Base-by-base conservation (phyloP, 2,888 invertebrate genomes). In the Lamellibrachia columna region DNA sequence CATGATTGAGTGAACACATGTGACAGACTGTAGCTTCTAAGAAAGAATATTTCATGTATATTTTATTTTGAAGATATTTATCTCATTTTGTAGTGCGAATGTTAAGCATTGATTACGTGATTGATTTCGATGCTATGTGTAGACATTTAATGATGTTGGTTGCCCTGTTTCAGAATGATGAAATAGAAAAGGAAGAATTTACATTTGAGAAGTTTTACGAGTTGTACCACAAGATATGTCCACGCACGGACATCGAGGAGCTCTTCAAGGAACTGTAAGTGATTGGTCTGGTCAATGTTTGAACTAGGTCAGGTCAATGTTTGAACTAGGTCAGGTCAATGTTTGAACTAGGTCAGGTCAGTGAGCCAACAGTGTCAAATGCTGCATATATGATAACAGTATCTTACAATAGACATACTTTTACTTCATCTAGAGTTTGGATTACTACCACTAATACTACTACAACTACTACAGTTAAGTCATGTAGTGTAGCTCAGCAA, bases 121-220 rank as follows among this genome's bases (percentile, higher is more conserved):
- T 52, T 91, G 40, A 40, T 22, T 15, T n/a, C 15, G 90, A 90
- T n/a, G n/a, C 15, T n/a, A 90, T 90, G 90, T 28, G 52, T 52
- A 6, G 53, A 52, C 91, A 91, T 28, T 11, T 52, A 28, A 28
- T 52, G 2, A 91, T 53, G 52, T 91, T 91, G 28, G 91, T 40
- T 91, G 91, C 11, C 28, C 15, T 52, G 91, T 91, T 52, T 91
- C 96, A 98, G 98, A 98, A 98, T 96, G 99, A 99, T 96, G 98
- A 98, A 90, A 99, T 99, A 97, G 99, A 99, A 95, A 98, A 98
- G 92, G 98, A 98, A 52, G 98, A 98, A 92, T 99, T 99, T 96
- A 99, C 99, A 0, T 99, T 99, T 96, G 99, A 99, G 95, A 99
- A 99, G 96, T 99, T 99, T 97, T 99, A 99, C 97, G 98, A 98